Evolutionary conservation across 1,140 invertebrate genomes (phyloP), one percentile per base, ranked within the genome.

Genomic region (Dolichoris vasculosae): DNA sequence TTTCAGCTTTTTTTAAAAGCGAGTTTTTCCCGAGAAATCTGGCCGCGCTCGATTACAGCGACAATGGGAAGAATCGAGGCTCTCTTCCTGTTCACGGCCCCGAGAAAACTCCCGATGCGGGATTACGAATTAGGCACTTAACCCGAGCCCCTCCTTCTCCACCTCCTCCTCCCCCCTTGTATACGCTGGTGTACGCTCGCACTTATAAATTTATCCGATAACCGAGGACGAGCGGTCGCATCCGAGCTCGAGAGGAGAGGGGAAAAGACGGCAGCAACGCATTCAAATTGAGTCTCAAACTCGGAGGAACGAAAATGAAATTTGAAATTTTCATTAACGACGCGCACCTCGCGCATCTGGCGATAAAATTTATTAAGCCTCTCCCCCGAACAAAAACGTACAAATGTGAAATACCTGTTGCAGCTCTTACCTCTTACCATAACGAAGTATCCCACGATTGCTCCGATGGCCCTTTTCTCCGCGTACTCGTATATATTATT

Each of bases 71-170:
- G 35, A 13, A 38, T 11, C 1, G 26, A 3, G 30, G 13, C 26
- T 9, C n/a, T 40, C 55, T 81, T 69, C 79, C 78, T 35, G 59
- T 69, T 69, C 69, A 67, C 2, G 40, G 26, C 40, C 48, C n/a
- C 2, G 35, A 20, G 38, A 17, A 67, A 63, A 15, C 73, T 67
- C n/a, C 63, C 59, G 8, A 35, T 55, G n/a, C 17, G 79, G 20
- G 30, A 81, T 81, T 81, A 69, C 59, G 43, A 35, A 67, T 81
- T 67, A 48, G 43, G n/a, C 40, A 46, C 13, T 81, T 81, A 48
- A 48, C 63, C n/a, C 26, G 4, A 59, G 35, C 20, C n/a, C 2
- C 67, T 51, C 15, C 1, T 20, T 30, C 30, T 9, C 51, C 35
- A n/a, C n/a, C 20, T 15, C 2, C 67, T 51, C 15, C 1, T 20